Evolutionary conservation across 2,797 vertebrate genomes (phyloP), one percentile per base, ranked within the genome.

Genomic region (Martes flavigula): DNA sequence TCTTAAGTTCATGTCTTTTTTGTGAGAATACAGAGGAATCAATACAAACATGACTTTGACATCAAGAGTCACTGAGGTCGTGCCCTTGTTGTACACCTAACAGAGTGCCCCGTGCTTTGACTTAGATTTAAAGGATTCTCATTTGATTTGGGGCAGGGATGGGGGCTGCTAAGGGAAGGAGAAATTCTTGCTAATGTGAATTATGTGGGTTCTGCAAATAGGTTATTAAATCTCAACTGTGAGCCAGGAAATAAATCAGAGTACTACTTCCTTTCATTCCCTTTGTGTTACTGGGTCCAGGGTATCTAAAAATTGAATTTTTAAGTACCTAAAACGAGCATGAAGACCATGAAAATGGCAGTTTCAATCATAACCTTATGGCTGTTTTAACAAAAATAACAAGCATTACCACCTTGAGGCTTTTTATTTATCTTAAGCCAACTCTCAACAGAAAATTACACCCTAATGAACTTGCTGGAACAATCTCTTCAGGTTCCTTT

Each of bases 361-460:
- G 1, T 82, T 91, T 77, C 40, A 77, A 30, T 90, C 60, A 94
- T 94, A 66, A 79, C 21, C 32, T 90, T 95, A 43, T 25, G 21
- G 21, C 48, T 38, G 4, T 94, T 94, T 92, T 89, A 91, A 85
- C 38, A 95, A 95, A 96, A 94, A 82, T 92, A 90, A 70, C 8
- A 18, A 77, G 23, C 70, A 40, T 94, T 89, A 40, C 17, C 81
- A 40, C 85, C 81, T 70, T 62, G 35, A 94, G 51, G 6, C 32
- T 89, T 96, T 95, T 96, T 87, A 92, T 96, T 94, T 97, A 77
- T 87, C 70, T 90, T 91, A 93, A 73, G 13, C 51, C 79, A 93
- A 40, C 30, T 91, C n/a, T 94, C 30, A 90, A 73, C 92, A 94
- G 87, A 93, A 96, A 97, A 94, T 84, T 93, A 60, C 56, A 82